Base-by-base conservation (phyloP, 2,888 invertebrate species). In the Belgica antarctica region DNA sequence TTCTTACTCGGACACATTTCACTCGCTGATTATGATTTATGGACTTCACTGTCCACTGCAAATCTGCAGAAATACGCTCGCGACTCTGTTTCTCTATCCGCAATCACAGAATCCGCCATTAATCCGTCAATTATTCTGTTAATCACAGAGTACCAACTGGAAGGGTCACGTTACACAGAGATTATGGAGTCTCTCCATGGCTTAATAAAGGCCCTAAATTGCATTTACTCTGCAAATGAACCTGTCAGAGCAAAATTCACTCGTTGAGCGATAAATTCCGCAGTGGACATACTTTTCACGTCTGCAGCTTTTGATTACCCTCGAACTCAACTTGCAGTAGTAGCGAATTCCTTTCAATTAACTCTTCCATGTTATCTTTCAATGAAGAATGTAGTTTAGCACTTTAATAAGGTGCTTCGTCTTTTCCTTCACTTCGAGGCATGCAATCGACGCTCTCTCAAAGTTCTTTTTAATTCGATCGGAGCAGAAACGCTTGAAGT, bases 171-270 rank as follows among this genome's bases (percentile, higher is more conserved):
- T 5, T 22, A 27, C 12, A 59, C 59, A 59, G 25, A 59, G 59
- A 25, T 65, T 25, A 47, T 65, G 25, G 46, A 17, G 47, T n/a
- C n/a, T n/a, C 25, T 65, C 46, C 46, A 65, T 65, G 47, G 22
- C 65, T 65, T 47, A 12, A 47, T 65, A 27, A 65, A 41, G 25
- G 46, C 65, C 65, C 46, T 47, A 65, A 17, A 65, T 65, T 46
- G 17, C 34, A 25, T 41, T 63, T n/a, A 24, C 31, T 63, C 17
- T n/a, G 34, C 34, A 41, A 41, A 63, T 63, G 63, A 63, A 63
- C 63, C 36, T 63, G 63, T 41, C 63, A 65, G 47, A 27, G 62
- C 62, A 65, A 47, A 65, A 65, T 65, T 65, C 65, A 65, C 65
- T 59, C 59, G 59, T 59, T 59, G 59, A 59, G 22, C 24, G 25